Evolutionary conservation across 2,888 invertebrate genomes (phyloP).

Genomic region (Epinotia bilunana): DNA sequence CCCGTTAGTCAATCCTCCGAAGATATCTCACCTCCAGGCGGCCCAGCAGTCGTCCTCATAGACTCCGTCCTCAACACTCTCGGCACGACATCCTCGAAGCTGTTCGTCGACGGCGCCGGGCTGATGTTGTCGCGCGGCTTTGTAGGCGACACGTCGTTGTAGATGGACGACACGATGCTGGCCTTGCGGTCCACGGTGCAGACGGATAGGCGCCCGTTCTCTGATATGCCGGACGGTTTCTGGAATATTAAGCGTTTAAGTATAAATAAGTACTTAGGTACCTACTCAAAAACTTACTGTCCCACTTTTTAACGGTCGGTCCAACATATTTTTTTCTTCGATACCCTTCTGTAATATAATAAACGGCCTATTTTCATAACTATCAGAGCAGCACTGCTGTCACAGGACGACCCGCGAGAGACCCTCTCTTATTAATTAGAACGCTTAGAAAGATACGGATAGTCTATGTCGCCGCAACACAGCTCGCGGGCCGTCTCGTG

Average conservation of each 20-base stretch:
- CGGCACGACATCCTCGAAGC: slow-evolving; percentile 69
- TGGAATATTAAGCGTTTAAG: slow-evolving; percentile 48
- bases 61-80: slow-evolving; percentile 71
- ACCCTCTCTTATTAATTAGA: too few relatives aligned
- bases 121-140: slow-evolving; percentile 71
- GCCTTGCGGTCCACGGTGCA: slow-evolving; percentile 78
- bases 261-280: too few relatives aligned
- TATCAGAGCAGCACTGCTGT: too few relatives aligned
- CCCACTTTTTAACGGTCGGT: too few relatives aligned
- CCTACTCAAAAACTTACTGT: too few relatives aligned
- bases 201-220: slow-evolving; percentile 78
- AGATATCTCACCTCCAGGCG: slow-evolving; percentile 50
- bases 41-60: slow-evolving; percentile 58
- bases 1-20: background rate
- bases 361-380: too few relatives aligned
- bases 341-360: too few relatives aligned
- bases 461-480: too few relatives aligned
- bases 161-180: slow-evolving; percentile 78
- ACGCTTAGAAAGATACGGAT: too few relatives aligned
- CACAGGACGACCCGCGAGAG: too few relatives aligned
- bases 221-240: slow-evolving; percentile 69
- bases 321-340: too few relatives aligned
- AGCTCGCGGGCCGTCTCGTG: too few relatives aligned
- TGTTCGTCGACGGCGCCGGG: slow-evolving; percentile 76
- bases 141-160: slow-evolving; percentile 76